Percentiles rank a stretch among this genome's conserved stretches.
Conservation (phyloP, 2,797 vertebrate species). For the Telmatherina bonti region DNA sequence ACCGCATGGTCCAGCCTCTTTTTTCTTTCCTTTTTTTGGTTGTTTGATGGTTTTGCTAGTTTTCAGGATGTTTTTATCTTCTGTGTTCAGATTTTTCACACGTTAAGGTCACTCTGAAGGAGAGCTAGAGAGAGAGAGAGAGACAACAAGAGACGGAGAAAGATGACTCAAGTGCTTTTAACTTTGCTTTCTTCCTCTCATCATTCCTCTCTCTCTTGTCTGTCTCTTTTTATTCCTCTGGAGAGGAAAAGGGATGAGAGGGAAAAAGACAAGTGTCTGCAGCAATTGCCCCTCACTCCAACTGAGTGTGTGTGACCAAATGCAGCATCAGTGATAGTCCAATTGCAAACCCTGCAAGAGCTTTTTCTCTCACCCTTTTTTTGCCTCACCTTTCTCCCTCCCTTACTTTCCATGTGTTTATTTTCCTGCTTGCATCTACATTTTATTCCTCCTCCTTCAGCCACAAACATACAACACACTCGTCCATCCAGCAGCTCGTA, state of each 20-base stretch:
- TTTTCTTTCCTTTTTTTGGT: neutral
- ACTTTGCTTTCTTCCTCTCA: conserved; percentile 41
- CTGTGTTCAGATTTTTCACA: conserved; percentile 29
- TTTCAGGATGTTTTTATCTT: conserved; percentile 11
- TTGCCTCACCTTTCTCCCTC: neutral
- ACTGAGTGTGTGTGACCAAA: conserved; percentile 39
- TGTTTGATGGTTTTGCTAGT: conserved; percentile 16
- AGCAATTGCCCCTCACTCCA: conserved; percentile 50
- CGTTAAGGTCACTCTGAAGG: conserved; percentile 42
- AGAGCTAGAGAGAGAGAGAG: conserved; percentile 13
- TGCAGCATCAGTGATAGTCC: conserved; percentile 42
- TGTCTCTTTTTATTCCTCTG: conserved; percentile 40
- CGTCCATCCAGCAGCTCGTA: conserved; percentile 29
- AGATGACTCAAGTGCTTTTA: conserved; percentile 54
- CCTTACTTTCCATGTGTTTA: neutral
- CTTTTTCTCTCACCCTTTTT: conserved; percentile 19
- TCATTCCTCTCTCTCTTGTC: neutral
- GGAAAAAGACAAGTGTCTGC: conserved; percentile 67
- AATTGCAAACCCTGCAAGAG: conserved; percentile 39
- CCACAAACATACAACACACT: neutral
- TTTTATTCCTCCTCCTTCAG: conserved; percentile 5
- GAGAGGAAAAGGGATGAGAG: conserved; percentile 57
- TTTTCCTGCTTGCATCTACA: conserved; percentile 6
- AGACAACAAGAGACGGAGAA: conserved; percentile 13
- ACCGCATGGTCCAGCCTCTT: too few species aligned